Conservation (phyloP, 92 coral and sea anemone species). For the Parazoanthus swiftii region DNA sequence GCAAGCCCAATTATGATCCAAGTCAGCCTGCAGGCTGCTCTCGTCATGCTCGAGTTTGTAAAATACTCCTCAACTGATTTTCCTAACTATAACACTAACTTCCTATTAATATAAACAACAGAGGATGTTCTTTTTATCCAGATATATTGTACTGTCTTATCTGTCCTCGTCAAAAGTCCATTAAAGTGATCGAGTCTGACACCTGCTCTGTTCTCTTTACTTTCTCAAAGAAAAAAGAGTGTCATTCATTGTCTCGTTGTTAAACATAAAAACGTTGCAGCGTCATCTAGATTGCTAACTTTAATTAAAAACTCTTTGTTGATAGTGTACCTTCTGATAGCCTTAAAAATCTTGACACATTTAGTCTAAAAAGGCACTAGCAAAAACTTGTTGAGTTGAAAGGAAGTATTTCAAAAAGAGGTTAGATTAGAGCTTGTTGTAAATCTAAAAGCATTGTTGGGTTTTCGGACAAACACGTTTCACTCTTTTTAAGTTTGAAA, state of each 20-base stretch:
- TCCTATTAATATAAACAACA: neutral
- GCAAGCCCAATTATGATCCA: neutral
- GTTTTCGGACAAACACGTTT: too few species aligned
- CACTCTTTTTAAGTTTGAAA: too few species aligned
- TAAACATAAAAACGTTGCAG: too few species aligned
- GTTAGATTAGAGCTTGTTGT: too few species aligned
- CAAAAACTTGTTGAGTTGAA: neutral
- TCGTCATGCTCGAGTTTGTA: neutral
- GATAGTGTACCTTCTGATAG: neutral
- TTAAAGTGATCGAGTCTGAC: neutral
- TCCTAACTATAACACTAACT: neutral
- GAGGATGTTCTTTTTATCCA: neutral
- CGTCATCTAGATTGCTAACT: neutral
- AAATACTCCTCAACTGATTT: neutral
- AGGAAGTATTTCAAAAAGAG: too few species aligned
- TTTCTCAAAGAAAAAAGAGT: neutral
- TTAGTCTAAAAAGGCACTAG: neutral
- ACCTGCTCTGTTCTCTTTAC: neutral
- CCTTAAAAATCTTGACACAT: neutral
- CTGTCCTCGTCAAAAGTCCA: neutral
- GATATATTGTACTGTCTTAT: neutral
- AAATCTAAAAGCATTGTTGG: too few species aligned
- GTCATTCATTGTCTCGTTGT: neutral
- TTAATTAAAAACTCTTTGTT: neutral
- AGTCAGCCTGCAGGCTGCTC: neutral